These are phyloP conservation scores for Phyllostomus discolor DNA, from an alignment of 2,113 vertebrate species.

Conservation along the genomic window DNA sequence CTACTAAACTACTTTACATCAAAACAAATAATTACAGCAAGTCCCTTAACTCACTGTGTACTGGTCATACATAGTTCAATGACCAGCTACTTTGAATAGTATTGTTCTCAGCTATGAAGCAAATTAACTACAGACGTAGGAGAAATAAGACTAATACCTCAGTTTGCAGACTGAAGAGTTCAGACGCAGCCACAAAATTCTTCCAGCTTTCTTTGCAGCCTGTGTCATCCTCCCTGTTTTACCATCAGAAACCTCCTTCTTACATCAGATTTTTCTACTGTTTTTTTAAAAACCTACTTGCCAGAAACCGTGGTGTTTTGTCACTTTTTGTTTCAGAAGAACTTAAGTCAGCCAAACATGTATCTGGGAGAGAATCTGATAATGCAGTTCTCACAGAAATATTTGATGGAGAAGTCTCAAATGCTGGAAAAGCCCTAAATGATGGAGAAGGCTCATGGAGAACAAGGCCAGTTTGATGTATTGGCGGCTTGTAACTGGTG, in stretches of 20 bases:
- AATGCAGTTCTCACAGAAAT: rapidly evolving
- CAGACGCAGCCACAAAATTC: slow-evolving; percentile 48
- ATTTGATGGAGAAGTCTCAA: rapidly evolving
- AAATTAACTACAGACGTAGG: background rate
- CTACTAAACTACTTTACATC: background rate
- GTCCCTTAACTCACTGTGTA: background rate
- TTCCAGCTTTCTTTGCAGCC: background rate
- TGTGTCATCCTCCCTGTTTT: rapidly evolving
- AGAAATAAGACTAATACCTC: slow-evolving; percentile 69
- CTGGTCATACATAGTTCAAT: background rate
- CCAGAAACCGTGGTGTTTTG: background rate
- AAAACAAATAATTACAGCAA: background rate
- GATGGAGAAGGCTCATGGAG: background rate
- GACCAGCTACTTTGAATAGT: background rate
- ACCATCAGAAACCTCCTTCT: background rate
- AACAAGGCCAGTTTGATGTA: rapidly evolving
- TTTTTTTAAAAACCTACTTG: background rate
- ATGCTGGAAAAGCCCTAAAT: rapidly evolving
- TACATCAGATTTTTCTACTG: background rate
- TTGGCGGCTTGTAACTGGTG: background rate
- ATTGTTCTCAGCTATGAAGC: background rate
- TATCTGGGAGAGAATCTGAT: background rate
- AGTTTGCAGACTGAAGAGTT: slow-evolving; percentile 82
- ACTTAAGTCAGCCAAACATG: background rate
- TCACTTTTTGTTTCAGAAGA: background rate